Conservation (phyloP, 2,888 invertebrate species). For the Lasioglossum lativentre region DNA sequence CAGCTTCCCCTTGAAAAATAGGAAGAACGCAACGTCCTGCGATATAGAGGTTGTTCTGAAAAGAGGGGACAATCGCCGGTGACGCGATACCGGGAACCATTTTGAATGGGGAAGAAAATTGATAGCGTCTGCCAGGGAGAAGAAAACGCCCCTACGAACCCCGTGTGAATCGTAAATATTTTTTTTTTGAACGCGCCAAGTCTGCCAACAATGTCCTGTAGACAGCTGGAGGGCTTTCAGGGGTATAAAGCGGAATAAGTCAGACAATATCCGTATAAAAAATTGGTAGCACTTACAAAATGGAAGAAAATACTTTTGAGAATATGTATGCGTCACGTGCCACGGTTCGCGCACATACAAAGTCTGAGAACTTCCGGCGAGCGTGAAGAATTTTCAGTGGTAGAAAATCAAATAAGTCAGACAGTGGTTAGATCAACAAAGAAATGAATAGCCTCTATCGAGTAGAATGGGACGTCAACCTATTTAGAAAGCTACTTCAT, state of each 20-base stretch:
- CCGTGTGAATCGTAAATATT: background rate
- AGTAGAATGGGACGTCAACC: too few species aligned
- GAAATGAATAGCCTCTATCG: too few species aligned
- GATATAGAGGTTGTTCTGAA: conserved; percentile 16
- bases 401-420: background rate
- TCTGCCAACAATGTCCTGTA: background rate
- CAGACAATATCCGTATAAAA: background rate
- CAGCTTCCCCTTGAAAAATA: conserved; percentile 69
- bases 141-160: background rate
- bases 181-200: background rate
- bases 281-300: background rate
- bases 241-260: background rate
- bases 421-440: too few species aligned
- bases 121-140: background rate
- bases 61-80: background rate
- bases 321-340: background rate
- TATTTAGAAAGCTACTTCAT: too few species aligned
- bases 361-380: background rate
- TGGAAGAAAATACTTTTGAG: background rate
- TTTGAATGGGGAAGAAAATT: background rate
- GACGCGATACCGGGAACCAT: background rate
- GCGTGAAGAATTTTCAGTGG: background rate
- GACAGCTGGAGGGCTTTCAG: background rate
- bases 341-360: too few species aligned
- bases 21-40: conserved; percentile 73